A percentile compares a stretch with the other conserved stretches of the same genome.
Conservation (phyloP, 2,888 invertebrate species). For the Melanostoma scalare region DNA sequence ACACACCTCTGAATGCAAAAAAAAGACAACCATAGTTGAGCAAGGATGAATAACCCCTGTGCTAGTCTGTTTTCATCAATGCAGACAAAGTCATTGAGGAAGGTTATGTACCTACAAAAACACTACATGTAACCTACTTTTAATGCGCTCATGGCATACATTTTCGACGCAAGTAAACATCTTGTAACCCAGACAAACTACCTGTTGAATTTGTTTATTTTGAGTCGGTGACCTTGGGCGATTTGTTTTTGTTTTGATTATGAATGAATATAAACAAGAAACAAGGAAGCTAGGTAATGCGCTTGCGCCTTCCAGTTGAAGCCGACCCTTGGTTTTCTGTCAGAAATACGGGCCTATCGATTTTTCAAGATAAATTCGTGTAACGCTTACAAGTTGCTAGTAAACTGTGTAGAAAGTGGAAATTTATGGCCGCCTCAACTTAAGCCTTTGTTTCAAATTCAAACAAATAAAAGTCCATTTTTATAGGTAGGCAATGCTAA, state of each 20-base stretch:
- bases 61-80: constrained; percentile 7
- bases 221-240: constrained; percentile 22
- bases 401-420: too few relatives aligned
- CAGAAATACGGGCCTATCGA: not conserved
- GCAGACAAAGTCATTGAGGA: constrained; percentile 43
- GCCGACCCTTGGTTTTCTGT: constrained; percentile 42
- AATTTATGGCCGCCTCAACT: too few relatives aligned
- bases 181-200: not conserved
- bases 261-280: too few relatives aligned
- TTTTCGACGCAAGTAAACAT: constrained; percentile 5
- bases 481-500: too few relatives aligned
- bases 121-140: not conserved
- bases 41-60: not conserved
- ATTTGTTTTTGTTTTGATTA: too few relatives aligned
- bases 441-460: not conserved
- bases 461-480: constrained; percentile 11
- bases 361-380: too few relatives aligned
- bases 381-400: too few relatives aligned
- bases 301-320: constrained; percentile 23
- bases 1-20: too few relatives aligned
- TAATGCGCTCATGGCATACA: too few relatives aligned
- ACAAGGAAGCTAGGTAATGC: not conserved
- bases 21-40: too few relatives aligned
- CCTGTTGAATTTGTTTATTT: constrained; percentile 32
- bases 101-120: constrained; percentile 36